Base-by-base conservation (phyloP, 2,113 vertebrate genomes). In the Ceyx cyanopectus region DNA sequence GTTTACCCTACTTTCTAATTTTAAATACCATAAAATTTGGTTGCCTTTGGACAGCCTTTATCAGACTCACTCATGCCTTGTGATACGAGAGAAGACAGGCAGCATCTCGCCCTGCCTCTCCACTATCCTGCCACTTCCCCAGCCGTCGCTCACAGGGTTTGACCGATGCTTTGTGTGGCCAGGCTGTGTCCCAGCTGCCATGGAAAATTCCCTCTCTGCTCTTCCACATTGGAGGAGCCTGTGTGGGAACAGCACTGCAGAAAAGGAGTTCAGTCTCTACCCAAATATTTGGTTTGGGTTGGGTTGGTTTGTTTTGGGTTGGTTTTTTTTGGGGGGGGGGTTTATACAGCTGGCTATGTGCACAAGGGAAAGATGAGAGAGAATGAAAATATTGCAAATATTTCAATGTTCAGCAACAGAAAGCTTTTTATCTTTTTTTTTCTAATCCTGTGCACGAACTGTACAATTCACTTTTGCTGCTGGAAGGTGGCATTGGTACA, bases 401-500 rank as follows among this genome's bases (percentile, higher is more conserved):
- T 51, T 73, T 57, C 73, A 26, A 0, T 43, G 14, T 34, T 66
- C 17, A 70, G 37, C 32, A 70, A 80, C n/a, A 88, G 32, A 85
- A 82, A 54, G 45, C 10, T 61, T 73, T 70, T 46, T 65, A 62
- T 5, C 40, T 84, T 73, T 72, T 5, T 84, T 73, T 72, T 54
- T 22, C 11, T 2, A 4, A 45, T 22, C 16, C 3, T 63, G 58
- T 56, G 18, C 32, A 74, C 63, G 48, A 66, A 18, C 37, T 41
- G 8, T 32, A 57, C 8, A 26, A 40, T 77, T 67, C n/a, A 65
- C 37, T 76, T 40, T 65, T n/a, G 7, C 45, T 81, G 34, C 48
- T 87, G 48, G 40, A 83, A 88, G 69, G 29, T 75, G 73, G n/a
- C 61, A 75, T 94, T 87, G 37, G 56, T 81, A n/a, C 40, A 51